Base-by-base conservation (phyloP, 2,797 vertebrate genomes). In the Novumbra hubbsi region DNA sequence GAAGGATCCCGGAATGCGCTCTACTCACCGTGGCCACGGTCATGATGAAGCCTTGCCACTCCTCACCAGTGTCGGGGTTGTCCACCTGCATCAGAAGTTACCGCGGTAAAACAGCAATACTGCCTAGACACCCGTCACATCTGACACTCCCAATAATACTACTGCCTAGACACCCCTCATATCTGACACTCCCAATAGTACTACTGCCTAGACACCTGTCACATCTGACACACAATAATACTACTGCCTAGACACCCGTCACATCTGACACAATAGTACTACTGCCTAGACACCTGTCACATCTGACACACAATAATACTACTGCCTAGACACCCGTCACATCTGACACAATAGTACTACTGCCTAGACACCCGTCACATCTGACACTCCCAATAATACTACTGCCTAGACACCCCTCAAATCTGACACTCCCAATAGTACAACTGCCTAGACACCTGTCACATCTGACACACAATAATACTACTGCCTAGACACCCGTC, bases 31-130 rank as follows among this genome's bases (percentile, higher is more conserved):
- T 81, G 63, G 78, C 79, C 52, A 92, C 82, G 11, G 92, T 92
- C 78, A 89, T 68, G 77, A 93, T 90, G 80, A 85, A 90, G 48
- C 78, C 78, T 73, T 82, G 89, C 92, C 92, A 92, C 76, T 82
- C 81, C 65, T 89, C 90, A 73, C 78, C 90, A 34, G 30, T 66
- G 32, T 90, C 86, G 6, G 74, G 52, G 68, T 80, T 87, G 9
- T 90, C 85, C 71, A 88, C 80, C 91, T 92, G 62, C 6, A 73
- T 34, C 63, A 71, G 28, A 71, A 24, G 45, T 6, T 45, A 45
- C 34, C 17, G 9, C 9, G 9, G 41, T 41, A 41, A 17, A 27
- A n/a, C 11, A 16, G 28, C 2, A 28, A 3, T 30, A 12, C 27
- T n/a, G 11, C 60, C 11, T 3, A 34, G 16, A 66, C 41, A 65